These are phyloP conservation scores for Molossus alvarezi DNA, from an alignment of 2,797 vertebrate genomes.

Conservation along the genomic window DNA sequence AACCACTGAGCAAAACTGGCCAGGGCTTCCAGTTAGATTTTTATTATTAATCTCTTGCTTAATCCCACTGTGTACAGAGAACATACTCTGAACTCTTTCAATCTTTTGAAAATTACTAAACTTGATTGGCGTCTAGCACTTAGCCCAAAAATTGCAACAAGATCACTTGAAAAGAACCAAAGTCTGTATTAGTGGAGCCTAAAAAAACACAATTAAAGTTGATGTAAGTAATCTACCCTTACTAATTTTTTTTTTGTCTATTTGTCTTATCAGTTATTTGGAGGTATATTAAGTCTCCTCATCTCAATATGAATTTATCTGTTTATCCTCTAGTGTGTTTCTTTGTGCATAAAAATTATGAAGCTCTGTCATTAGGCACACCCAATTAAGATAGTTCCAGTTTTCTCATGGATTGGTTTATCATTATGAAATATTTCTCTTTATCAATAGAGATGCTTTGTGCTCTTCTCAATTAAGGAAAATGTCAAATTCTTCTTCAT, in stretches of 20 bases:
- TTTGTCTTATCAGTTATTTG: slow-evolving; percentile 1
- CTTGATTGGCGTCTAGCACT: neutral
- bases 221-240: neutral
- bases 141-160: neutral
- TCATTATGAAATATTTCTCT: neutral
- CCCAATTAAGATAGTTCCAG: neutral
- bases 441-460: slow-evolving; percentile 13
- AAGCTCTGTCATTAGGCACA: neutral
- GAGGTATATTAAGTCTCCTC: neutral
- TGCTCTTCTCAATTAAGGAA: slow-evolving; percentile 1
- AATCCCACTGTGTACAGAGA: neutral
- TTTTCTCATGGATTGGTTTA: neutral
- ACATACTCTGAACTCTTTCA: neutral
- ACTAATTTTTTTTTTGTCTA: neutral
- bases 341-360: neutral
- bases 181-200: neutral
- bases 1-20: no score
- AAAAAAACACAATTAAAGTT: neutral
- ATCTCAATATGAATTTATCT: neutral
- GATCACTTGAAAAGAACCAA: neutral
- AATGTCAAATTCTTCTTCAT: neutral
- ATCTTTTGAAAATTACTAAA: neutral
- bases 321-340: neutral
- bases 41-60: neutral
- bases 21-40: neutral